These are phyloP conservation scores for Pachypanchax playfairii DNA, from an alignment of 2,113 vertebrate genomes.

Conservation along the genomic window DNA sequence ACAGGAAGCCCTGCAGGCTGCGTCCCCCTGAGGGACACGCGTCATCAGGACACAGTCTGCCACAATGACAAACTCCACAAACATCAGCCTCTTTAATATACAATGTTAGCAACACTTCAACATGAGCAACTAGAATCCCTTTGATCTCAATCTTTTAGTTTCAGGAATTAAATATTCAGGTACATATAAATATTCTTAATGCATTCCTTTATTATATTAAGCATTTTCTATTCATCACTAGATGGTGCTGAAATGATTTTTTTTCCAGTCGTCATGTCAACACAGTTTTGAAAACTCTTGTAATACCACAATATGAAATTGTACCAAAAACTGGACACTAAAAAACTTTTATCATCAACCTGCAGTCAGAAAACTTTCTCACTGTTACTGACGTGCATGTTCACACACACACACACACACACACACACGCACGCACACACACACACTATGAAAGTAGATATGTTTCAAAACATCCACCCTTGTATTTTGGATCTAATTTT, in stretches of 20 bases:
- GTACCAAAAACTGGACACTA: slow-evolving; percentile 74
- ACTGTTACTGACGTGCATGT: slow-evolving; percentile 25
- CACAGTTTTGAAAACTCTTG: slow-evolving; percentile 63
- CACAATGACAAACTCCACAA: slow-evolving; percentile 25
- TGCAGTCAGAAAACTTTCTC: slow-evolving; percentile 39
- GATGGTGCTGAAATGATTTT: slow-evolving; percentile 50
- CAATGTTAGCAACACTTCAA: slow-evolving; percentile 65
- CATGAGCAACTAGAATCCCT: slow-evolving; percentile 61
- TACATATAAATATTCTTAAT: slow-evolving; percentile 71
- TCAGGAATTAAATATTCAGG: slow-evolving; percentile 71
- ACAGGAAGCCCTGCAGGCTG: slow-evolving; percentile 47
- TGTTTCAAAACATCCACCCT: too few relatives aligned
- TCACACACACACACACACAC: slow-evolving; percentile 27
- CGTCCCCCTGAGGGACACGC: slow-evolving; percentile 51
- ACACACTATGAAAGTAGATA: slow-evolving; percentile 51
- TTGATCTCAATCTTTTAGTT: slow-evolving; percentile 54
- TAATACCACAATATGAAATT: slow-evolving; percentile 74
- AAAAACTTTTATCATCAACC: slow-evolving; percentile 63
- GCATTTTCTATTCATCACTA: slow-evolving; percentile 64
- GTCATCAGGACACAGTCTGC: not conserved
- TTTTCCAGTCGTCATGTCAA: slow-evolving; percentile 54
- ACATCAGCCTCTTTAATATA: slow-evolving; percentile 56
- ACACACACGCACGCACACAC: slow-evolving; percentile 34
- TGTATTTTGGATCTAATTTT: too few relatives aligned
- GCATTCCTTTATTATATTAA: slow-evolving; percentile 61